Conservation (phyloP, 64 coral and sea anemone species). For the Montipora sp. region DNA sequence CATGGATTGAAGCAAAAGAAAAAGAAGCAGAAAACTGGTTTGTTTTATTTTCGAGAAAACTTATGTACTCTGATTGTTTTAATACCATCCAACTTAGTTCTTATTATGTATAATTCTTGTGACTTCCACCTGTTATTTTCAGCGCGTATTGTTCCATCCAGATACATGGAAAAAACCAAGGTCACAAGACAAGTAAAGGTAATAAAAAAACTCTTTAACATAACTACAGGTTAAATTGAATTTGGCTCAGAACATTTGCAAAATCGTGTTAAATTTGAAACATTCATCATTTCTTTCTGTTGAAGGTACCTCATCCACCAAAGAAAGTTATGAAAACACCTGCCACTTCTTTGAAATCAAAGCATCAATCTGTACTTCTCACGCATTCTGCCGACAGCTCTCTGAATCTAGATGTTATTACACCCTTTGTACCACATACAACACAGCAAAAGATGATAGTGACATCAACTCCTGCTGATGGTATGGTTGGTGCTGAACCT, state of each 20-base stretch:
- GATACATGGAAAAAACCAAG: conserved; percentile 74
- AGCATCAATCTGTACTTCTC: background rate
- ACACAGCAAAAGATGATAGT: conserved; percentile 54
- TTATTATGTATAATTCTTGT: too few species aligned
- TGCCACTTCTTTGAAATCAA: conserved; percentile 21
- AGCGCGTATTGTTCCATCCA: conserved; percentile 81
- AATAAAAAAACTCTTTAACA: background rate
- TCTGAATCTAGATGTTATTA: conserved; percentile 3
- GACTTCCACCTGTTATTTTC: background rate
- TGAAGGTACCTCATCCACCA: background rate
- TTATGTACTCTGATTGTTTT: background rate
- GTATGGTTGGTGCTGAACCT: conserved; percentile 44
- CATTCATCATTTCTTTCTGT: background rate
- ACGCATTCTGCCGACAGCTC: conserved; percentile 16
- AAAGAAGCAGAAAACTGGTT: conserved; percentile 45
- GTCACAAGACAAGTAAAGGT: conserved; percentile 3
- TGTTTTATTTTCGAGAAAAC: background rate
- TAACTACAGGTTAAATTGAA: too few species aligned
- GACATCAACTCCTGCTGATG: conserved; percentile 81
- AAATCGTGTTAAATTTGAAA: background rate
- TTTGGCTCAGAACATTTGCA: too few species aligned
- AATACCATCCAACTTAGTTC: too few species aligned
- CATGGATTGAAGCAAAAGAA: conserved; percentile 4
- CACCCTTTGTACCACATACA: conserved; percentile 50
- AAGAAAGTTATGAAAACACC: conserved; percentile 34